Percentiles rank a stretch among this genome's conserved stretches.
Conservation (phyloP, 1,140 invertebrate species). For the Radopholus similis region DNA sequence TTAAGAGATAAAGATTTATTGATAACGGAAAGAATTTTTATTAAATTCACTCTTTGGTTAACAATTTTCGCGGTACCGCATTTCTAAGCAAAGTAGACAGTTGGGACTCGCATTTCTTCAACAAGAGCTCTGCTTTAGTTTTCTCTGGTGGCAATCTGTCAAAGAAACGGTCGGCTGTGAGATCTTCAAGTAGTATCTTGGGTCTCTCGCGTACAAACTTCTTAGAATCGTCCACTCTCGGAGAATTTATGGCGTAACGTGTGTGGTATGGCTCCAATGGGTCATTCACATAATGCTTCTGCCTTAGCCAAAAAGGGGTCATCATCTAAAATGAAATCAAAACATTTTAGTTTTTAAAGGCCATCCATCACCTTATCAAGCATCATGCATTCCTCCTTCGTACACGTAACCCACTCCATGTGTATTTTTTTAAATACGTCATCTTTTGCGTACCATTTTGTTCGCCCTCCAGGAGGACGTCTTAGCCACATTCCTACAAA, state of each 20-base stretch:
- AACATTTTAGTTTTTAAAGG: background rate
- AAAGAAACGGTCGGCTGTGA: slow-evolving; percentile 40
- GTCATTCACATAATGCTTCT: slow-evolving; percentile 53
- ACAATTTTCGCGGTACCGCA: background rate
- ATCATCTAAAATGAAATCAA: slow-evolving; percentile 38
- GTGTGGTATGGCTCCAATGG: slow-evolving; percentile 55
- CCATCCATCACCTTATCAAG: slow-evolving; percentile 40
- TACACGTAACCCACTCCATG: slow-evolving; percentile 54
- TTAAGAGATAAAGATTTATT: background rate
- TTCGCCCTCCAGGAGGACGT: slow-evolving; percentile 40
- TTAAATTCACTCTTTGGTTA: background rate
- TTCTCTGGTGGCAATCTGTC: slow-evolving; percentile 21
- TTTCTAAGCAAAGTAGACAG: slow-evolving; percentile 14
- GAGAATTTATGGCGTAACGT: slow-evolving; percentile 49
- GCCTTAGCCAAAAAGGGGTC: slow-evolving; percentile 57
- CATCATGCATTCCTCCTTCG: slow-evolving; percentile 53
- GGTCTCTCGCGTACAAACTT: slow-evolving; percentile 47
- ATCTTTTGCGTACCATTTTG: slow-evolving; percentile 48
- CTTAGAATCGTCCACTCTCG: slow-evolving; percentile 51
- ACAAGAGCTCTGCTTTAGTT: background rate
- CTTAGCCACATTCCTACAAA: slow-evolving; percentile 55
- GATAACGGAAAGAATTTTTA: background rate
- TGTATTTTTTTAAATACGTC: slow-evolving; percentile 42
- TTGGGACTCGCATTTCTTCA: background rate
- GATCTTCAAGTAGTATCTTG: slow-evolving; percentile 54